Evolutionary conservation across 2,797 vertebrate genomes (phyloP).

Genomic region (Mormyrops attenuatus): DNA sequence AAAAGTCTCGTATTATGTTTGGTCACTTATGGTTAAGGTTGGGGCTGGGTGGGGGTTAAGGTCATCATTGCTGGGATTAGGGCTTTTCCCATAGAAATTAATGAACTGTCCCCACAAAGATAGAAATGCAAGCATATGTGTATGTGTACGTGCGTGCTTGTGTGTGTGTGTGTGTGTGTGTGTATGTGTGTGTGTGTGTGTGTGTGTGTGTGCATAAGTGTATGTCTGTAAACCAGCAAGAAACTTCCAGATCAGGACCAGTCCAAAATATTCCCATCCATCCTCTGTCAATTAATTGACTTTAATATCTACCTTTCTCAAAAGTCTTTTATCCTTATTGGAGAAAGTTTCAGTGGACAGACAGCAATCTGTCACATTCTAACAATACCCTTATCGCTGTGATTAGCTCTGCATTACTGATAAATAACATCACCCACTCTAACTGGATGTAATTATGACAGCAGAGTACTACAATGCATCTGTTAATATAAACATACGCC

Average conservation of each 20-base stretch:
- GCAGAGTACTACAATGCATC: background rate
- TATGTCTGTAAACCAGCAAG: background rate
- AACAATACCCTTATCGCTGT: background rate
- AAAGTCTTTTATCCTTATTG: background rate
- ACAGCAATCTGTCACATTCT: background rate
- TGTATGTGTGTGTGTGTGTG: background rate
- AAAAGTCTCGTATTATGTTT: background rate
- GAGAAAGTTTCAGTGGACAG: background rate
- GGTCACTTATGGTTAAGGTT: background rate
- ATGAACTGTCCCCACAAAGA: background rate
- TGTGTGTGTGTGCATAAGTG: background rate
- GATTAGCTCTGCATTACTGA: background rate
- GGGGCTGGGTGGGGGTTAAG: background rate
- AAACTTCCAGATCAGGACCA: background rate
- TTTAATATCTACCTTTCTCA: slow-evolving; percentile 4
- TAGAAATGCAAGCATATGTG: background rate
- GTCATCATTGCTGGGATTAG: background rate
- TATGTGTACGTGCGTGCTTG: background rate
- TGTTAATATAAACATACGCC: slow-evolving; percentile 3
- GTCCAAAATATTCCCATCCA: slow-evolving; percentile 3
- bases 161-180: background rate
- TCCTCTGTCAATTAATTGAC: background rate
- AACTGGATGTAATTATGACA: slow-evolving; percentile 10
- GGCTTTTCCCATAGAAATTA: background rate
- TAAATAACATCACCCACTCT: slow-evolving; percentile 3